Conservation (phyloP, 2,113 vertebrate species). For the Brachyhypopomus gauderio region DNA sequence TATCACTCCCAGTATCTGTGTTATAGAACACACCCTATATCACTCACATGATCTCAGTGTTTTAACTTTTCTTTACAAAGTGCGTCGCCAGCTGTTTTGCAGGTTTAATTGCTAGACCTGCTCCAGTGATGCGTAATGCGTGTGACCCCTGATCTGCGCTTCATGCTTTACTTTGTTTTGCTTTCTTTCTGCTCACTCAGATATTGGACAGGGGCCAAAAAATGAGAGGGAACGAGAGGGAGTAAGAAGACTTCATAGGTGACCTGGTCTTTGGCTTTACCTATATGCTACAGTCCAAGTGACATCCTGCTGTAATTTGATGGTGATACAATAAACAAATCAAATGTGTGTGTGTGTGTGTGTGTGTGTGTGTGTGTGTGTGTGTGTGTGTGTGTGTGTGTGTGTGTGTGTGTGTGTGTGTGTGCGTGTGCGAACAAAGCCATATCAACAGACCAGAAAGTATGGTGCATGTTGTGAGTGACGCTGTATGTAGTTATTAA, state of each 20-base stretch:
- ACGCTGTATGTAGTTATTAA: no score
- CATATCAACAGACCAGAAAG: no score
- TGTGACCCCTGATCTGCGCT: no score
- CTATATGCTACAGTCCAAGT: no score
- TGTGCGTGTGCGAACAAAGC: neutral
- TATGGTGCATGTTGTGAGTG: no score
- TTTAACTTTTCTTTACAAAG: no score
- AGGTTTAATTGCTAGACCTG: slow-evolving; percentile 60
- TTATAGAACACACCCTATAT: no score
- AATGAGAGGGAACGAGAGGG: neutral
- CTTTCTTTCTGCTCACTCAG: neutral
- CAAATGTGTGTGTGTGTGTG: neutral
- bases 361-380: neutral
- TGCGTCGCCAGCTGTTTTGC: slow-evolving; percentile 36
- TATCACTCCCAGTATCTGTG: no score
- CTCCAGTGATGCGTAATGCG: slow-evolving; percentile 59
- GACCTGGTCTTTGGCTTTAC: no score
- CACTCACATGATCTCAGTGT: no score
- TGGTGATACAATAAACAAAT: no score
- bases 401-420: neutral
- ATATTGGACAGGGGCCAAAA: neutral
- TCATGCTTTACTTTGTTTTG: slow-evolving; percentile 28
- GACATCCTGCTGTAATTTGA: no score
- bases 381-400: neutral
- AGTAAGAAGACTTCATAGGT: neutral